These are phyloP conservation scores for human DNA, from an alignment of 2,113 vertebrate species.

Conservation along the genomic window GRCh38 chr20:33167001-33167500, in stretches of 20 bases:
- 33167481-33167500: neutral
- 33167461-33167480: neutral
- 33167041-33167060: neutral
- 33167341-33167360: neutral
- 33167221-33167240: neutral
- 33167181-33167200: neutral
- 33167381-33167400: neutral
- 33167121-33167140: neutral
- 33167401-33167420: neutral
- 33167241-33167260: too few species aligned
- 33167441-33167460: neutral
- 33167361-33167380: neutral
- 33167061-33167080: neutral
- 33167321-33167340: neutral
- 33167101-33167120: neutral
- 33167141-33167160: neutral
- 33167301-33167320: neutral
- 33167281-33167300: neutral
- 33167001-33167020: neutral
- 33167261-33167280: neutral
- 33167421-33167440: neutral
- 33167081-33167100: accelerated
- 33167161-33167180: neutral
- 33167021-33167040: neutral
- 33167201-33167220: neutral